Evolutionary conservation across 2,888 invertebrate genomes (phyloP).

Genomic region (Blastobasis lacticolella): DNA sequence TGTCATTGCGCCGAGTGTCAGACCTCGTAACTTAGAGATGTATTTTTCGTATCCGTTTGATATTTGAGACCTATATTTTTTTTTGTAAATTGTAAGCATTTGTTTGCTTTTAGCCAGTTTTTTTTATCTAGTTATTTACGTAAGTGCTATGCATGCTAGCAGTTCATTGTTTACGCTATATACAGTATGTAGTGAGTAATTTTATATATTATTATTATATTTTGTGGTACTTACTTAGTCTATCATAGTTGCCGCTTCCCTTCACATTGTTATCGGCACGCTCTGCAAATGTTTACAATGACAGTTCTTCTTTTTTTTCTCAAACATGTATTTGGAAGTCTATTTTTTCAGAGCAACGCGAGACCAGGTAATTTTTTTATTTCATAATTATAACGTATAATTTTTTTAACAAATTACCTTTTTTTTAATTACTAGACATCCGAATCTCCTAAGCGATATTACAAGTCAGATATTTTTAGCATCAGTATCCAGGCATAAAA

Average conservation of each 20-base stretch:
- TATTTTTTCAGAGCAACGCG: slow-evolving; percentile 24
- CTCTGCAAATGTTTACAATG: slow-evolving; percentile 74
- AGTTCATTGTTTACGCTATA: slow-evolving; percentile 69
- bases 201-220: slow-evolving; percentile 49
- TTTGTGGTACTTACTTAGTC: slow-evolving; percentile 68
- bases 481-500: slow-evolving; percentile 13
- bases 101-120: slow-evolving; percentile 67
- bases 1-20: too few species aligned
- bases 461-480: too few species aligned
- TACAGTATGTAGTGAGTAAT: slow-evolving; percentile 48
- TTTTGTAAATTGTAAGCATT: slow-evolving; percentile 75
- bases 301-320: slow-evolving; percentile 20
- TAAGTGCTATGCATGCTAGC: slow-evolving; percentile 71
- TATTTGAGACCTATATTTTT: slow-evolving; percentile 36
- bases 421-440: too few species aligned
- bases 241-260: slow-evolving; percentile 45
- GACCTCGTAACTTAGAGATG: slow-evolving; percentile 17
- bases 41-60: slow-evolving; percentile 24
- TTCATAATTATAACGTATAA: too few species aligned
- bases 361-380: too few species aligned
- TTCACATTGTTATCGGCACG: slow-evolving; percentile 64
- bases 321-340: slow-evolving; percentile 48
- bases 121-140: slow-evolving; percentile 33
- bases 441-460: too few species aligned
- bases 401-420: too few species aligned